phyloP scores from a whole-genome alignment of 2,113 vertebrate genomes.

The Pseudorasbora parva region DNA sequence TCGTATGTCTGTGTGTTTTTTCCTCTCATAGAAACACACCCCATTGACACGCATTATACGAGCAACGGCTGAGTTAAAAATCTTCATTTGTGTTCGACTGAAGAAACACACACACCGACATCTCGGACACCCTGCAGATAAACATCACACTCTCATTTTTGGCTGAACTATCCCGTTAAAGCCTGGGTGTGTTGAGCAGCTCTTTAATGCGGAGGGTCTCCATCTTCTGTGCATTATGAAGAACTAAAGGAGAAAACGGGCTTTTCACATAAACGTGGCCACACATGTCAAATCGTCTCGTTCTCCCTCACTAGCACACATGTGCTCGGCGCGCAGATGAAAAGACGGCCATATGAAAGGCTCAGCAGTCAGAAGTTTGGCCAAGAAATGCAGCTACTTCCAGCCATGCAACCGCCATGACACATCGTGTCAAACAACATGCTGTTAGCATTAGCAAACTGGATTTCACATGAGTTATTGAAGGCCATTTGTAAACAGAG shows the following conservation, averaged over 20 bases:
- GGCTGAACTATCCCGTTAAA: no score
- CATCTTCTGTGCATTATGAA: background rate
- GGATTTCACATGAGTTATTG: slow-evolving; percentile 69
- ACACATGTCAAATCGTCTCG: background rate
- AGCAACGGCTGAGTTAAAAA: no score
- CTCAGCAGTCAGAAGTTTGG: slow-evolving; percentile 42
- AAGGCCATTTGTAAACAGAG: slow-evolving; percentile 76
- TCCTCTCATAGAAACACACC: no score
- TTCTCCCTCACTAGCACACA: background rate
- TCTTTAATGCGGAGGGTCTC: background rate
- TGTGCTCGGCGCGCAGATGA: slow-evolving; percentile 14
- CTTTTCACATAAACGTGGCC: background rate
- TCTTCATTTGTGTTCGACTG: no score
- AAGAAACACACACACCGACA: no score
- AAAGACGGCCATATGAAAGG: slow-evolving; percentile 25
- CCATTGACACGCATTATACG: no score
- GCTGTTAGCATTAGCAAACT: slow-evolving; percentile 69
- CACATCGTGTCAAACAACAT: slow-evolving; percentile 66
- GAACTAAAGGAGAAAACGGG: background rate
- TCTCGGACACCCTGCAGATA: no score
- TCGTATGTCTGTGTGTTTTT: no score
- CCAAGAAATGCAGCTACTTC: slow-evolving; percentile 51
- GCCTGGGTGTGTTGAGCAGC: background rate
- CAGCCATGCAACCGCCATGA: slow-evolving; percentile 56
- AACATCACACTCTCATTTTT: no score